These are phyloP conservation scores for Chloropsis hardwickii DNA, from an alignment of 2,113 vertebrate genomes.

Conservation along the genomic window DNA sequence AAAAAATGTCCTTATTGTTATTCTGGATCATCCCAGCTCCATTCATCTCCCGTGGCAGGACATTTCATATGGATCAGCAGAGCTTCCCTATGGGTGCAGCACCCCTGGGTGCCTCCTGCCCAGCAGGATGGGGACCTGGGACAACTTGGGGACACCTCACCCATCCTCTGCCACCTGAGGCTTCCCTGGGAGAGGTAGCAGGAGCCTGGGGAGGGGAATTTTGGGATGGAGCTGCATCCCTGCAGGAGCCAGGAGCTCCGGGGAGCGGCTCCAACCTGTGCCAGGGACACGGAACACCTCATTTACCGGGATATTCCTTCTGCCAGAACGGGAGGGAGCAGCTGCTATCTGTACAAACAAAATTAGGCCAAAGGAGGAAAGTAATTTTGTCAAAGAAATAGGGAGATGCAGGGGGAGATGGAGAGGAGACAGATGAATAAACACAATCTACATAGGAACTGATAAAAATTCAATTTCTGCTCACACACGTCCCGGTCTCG, in stretches of 20 bases:
- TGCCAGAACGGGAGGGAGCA: slow-evolving; percentile 49
- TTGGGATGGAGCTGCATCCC: not conserved
- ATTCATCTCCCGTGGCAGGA: not conserved
- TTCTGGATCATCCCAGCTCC: not conserved
- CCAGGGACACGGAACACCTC: not conserved
- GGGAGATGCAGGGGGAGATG: slow-evolving; percentile 62
- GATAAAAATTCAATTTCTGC: slow-evolving; percentile 64
- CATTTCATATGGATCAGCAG: fast-evolving
- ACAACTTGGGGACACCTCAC: fast-evolving
- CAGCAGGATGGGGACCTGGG: not conserved
- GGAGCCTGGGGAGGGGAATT: not conserved
- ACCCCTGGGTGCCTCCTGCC: not conserved
- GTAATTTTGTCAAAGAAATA: slow-evolving; percentile 60
- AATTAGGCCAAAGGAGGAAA: slow-evolving; percentile 68
- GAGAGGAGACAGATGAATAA: slow-evolving; percentile 67
- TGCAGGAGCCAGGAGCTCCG: not conserved
- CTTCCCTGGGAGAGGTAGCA: not conserved
- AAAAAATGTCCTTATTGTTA: not conserved
- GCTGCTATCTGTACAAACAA: slow-evolving; percentile 61
- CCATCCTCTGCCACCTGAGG: fast-evolving
- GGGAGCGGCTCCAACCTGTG: not conserved
- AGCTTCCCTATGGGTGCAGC: fast-evolving
- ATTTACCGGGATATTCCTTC: not conserved
- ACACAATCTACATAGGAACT: slow-evolving; percentile 52
- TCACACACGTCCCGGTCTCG: slow-evolving; percentile 24